Evolutionary conservation across 1,140 invertebrate genomes (phyloP).

Genomic region (Micrasema minimum): DNA sequence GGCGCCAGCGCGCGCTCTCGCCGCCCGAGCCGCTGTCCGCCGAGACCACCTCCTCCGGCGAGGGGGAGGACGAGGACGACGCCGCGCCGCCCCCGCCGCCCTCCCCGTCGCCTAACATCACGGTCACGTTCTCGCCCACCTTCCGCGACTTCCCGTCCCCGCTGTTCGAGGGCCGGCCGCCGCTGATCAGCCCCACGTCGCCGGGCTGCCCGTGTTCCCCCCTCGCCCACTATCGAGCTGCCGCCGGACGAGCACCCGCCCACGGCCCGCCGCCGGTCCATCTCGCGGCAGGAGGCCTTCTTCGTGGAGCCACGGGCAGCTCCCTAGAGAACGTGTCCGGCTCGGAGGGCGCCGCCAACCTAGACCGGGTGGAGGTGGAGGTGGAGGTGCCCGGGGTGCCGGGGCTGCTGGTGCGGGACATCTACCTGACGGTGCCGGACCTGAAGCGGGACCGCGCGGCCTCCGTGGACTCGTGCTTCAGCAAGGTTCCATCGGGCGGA

Average conservation of each 20-base stretch:
- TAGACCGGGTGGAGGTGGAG: slow-evolving; percentile 65
- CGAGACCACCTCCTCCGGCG: slow-evolving; percentile 64
- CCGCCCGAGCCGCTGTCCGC: slow-evolving; percentile 51
- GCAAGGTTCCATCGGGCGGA: slow-evolving; percentile 74
- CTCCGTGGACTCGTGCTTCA: slow-evolving; percentile 84
- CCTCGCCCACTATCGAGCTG: slow-evolving; percentile 65
- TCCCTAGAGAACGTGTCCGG: slow-evolving; percentile 70
- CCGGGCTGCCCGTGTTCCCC: slow-evolving; percentile 58
- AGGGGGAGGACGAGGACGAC: slow-evolving; percentile 67
- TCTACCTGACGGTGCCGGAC: slow-evolving; percentile 84
- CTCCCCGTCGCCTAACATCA: slow-evolving; percentile 66
- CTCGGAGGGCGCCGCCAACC: slow-evolving; percentile 59
- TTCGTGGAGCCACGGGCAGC: slow-evolving; percentile 75
- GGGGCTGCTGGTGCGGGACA: slow-evolving; percentile 71
- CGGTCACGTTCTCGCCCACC: slow-evolving; percentile 75
- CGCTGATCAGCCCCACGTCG: slow-evolving; percentile 60
- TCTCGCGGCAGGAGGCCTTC: slow-evolving; percentile 83
- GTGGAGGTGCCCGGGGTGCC: slow-evolving; percentile 58
- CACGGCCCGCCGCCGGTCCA: slow-evolving; percentile 69
- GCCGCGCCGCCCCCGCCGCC: slow-evolving; percentile 62
- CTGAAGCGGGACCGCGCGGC: slow-evolving; percentile 83
- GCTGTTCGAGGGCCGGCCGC: slow-evolving; percentile 65
- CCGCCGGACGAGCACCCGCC: slow-evolving; percentile 62
- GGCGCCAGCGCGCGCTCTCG: slow-evolving; percentile 60
- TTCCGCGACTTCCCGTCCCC: slow-evolving; percentile 59